Evolutionary conservation across 2,113 vertebrate species (phyloP).

Genomic region (Gymnogyps californianus): DNA sequence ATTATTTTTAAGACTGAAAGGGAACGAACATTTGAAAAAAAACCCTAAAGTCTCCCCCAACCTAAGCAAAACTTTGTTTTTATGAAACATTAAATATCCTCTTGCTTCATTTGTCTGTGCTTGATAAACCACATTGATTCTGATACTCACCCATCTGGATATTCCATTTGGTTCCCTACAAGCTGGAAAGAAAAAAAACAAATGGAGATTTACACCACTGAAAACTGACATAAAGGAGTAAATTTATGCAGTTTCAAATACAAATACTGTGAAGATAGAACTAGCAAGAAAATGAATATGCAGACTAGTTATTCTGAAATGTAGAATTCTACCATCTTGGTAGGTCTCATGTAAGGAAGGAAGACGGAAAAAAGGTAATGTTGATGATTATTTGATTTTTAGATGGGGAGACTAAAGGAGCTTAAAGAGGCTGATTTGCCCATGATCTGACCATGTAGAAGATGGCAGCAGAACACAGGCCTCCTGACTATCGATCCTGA

Average conservation of each 20-base stretch:
- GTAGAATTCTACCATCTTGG: neutral
- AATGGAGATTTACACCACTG: neutral
- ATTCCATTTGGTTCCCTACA: conserved; percentile 62
- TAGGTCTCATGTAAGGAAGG: neutral
- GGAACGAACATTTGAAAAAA: neutral
- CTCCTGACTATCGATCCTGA: neutral
- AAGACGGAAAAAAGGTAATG: neutral
- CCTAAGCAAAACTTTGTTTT: neutral
- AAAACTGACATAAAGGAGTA: neutral
- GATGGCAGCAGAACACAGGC: neutral
- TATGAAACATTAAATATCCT: neutral
- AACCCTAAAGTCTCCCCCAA: neutral
- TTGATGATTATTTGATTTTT: neutral
- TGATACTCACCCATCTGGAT: conserved; percentile 42
- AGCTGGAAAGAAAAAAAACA: neutral
- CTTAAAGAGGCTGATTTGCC: neutral
- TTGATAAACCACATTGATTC: neutral
- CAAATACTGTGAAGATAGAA: neutral
- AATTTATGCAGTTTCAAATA: neutral
- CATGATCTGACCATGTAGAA: neutral
- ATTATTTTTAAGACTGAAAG: neutral
- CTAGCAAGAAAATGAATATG: neutral
- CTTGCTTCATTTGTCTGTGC: neutral
- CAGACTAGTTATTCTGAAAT: neutral
- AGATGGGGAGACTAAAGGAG: neutral